These are phyloP conservation scores for Thelaira solivaga DNA, from an alignment of 2,888 invertebrate species.

Conservation along the genomic window DNA sequence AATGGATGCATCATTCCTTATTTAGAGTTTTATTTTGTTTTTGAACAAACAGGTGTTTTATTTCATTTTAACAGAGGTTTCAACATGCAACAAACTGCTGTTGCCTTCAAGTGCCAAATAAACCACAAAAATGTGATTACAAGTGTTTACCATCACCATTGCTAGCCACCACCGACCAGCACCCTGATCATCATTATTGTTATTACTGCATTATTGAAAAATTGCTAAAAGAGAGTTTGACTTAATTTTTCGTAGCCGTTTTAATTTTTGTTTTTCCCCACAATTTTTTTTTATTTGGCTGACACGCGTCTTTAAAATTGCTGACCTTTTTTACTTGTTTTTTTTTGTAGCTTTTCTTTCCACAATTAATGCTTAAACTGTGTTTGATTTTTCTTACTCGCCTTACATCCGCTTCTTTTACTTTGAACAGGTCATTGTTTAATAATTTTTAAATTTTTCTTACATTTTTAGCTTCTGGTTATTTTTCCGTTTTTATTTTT, in stretches of 20 bases:
- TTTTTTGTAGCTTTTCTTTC: conserved; percentile 17
- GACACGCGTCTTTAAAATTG: conserved; percentile 58
- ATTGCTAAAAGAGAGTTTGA: not conserved
- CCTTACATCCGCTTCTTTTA: conserved; percentile 25
- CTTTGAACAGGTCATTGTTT: conserved; percentile 50
- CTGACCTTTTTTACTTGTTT: conserved; percentile 47
- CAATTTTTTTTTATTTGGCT: conserved; percentile 19
- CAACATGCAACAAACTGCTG: conserved; percentile 34
- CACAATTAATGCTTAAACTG: conserved; percentile 11
- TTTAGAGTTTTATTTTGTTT: conserved; percentile 28
- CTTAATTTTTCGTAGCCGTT: not conserved
- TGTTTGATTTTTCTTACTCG: conserved; percentile 5
- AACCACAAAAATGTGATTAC: conserved; percentile 44
- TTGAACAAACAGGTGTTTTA: conserved; percentile 50
- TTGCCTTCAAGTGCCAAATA: conserved; percentile 53
- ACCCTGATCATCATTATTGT: not conserved
- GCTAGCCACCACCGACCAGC: not conserved
- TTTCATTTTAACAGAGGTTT: conserved; percentile 21
- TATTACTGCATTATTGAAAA: conserved; percentile 44
- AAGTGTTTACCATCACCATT: conserved; percentile 40
- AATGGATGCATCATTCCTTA: conserved; percentile 45
- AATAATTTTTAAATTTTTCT: conserved; percentile 46
- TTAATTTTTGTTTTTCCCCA: conserved; percentile 26
- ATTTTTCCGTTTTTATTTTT: conserved; percentile 44
- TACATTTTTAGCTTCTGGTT: conserved; percentile 57